Base-by-base conservation (phyloP, 2,113 vertebrate genomes). In the Camelus dromedarius region DNA sequence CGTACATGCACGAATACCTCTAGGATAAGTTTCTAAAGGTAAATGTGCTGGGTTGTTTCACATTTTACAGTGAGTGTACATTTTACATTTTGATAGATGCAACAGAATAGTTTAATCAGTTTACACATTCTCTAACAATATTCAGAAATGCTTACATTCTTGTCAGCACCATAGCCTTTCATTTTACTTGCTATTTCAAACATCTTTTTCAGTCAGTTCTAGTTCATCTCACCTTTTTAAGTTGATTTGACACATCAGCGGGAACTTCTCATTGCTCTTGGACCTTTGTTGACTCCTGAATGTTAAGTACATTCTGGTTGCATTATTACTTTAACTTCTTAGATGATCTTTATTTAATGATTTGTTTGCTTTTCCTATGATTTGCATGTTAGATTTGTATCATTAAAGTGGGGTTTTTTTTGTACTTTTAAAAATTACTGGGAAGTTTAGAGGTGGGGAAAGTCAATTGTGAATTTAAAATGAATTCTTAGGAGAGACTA, bases 261-360 rank as follows among this genome's bases (percentile, higher is more conserved):
- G 75, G 15, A 72, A 82, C 35, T 70, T 94, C 15, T 81, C 56
- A 73, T 28, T 76, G 42, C 16, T 35, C 26, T 79, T 88, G 81
- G 52, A 69, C 16, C 20, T 90, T 90, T 85, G 62, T 80, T 76
- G 14, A 32, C 35, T 64, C 26, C 64, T 85, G 30, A 94, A 69
- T 81, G 46, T 91, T 89, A 69, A 60, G 48, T 54, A 70, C 8
- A 35, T 70, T 15, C 56, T 80, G 32, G 19, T 89, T 85, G 7
- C 16, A 38, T 89, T 86, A 84, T 86, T 93, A 79, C 48, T 84
- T 94, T 64, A 66, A 66, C 58, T 96, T 85, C 58, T 92, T 90
- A 93, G 92, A 81, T 87, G 42, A 19, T 60, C 70, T 87, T 73
- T 89, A 75, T 81, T 46, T 85, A 56, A 62, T 82, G 14, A 26